Evolutionary conservation across 1,140 invertebrate species (phyloP).

Genomic region (Musca domestica): DNA sequence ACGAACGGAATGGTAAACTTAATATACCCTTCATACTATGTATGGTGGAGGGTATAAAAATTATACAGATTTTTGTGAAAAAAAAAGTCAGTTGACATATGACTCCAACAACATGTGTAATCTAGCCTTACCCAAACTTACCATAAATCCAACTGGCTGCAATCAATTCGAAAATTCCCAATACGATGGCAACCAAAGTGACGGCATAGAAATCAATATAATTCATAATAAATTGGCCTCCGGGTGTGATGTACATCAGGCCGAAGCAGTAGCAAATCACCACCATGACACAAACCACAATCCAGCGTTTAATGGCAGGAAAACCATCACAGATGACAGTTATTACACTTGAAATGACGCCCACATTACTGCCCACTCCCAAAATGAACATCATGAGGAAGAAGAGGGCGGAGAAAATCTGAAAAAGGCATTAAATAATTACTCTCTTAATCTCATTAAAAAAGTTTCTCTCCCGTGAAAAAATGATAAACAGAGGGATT

Average conservation of each 20-base stretch:
- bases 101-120: too few relatives aligned
- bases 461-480: not conserved
- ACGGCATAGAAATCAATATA: constrained; percentile 83
- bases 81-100: constrained; percentile 53
- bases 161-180: constrained; percentile 70
- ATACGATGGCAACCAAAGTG: constrained; percentile 73
- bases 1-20: too few relatives aligned
- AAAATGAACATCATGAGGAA: constrained; percentile 87
- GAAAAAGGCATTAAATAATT: constrained; percentile 37
- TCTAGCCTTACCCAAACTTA: too few relatives aligned
- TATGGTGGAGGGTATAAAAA: too few relatives aligned
- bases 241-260: constrained; percentile 76
- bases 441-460: not conserved
- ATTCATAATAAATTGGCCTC: constrained; percentile 81
- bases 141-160: constrained; percentile 77
- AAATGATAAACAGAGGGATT: constrained; percentile 6
- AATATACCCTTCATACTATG: too few relatives aligned
- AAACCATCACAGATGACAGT: constrained; percentile 71
- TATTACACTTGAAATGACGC: constrained; percentile 66
- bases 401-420: constrained; percentile 81
- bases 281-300: constrained; percentile 60
- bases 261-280: constrained; percentile 63
- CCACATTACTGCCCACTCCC: constrained; percentile 73
- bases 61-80: constrained; percentile 60
- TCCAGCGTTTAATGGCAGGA: constrained; percentile 61